Base-by-base conservation (phyloP, 2,113 vertebrate species). In the Hoplias malabaricus region DNA sequence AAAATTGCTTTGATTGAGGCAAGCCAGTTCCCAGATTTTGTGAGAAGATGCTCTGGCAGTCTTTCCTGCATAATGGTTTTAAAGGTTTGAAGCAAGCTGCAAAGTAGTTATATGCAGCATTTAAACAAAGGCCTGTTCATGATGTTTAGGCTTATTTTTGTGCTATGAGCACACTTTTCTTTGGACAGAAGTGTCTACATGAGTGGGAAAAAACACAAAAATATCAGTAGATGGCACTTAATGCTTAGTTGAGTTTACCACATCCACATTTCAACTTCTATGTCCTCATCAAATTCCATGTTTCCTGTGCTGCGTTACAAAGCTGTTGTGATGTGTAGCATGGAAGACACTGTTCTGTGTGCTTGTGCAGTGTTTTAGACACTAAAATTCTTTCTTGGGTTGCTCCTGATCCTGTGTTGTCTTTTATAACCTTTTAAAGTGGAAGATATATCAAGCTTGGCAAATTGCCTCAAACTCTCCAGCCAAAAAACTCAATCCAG, bases 1-100 rank as follows among this genome's bases (percentile, higher is more conserved):
- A 75, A 53, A 71, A 82, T 65, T 75, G 68, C 54, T 73, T 74
- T 74, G 77, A 82, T 70, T 82, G 57, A 79, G 69, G 65, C 38
- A 25, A 40, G 46, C 36, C 59, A 61, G 70, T 21, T 29, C 19
- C 50, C 67, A 70, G 40, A 69, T 69, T 34, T 67, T 57, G 48
- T 59, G 23, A 46, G 53, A 59, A 6, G 46, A 40, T 48, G 57
- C 23, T 33, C 43, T 65, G 33, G 23, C 21, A 82, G 48, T 73
- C 66, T 57, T 46, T 69, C 34, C n/a, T 34, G 16, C 7, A 76
- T 33, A 77, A 69, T 46, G 31, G 38, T 43, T 43, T 73, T 31
- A 11, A 59, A 42, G 57, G 11, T n/a, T 12, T 38, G 34, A 36
- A 36, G 19, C 33, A 63, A 14, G 8, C 36, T 63, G 29, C 29